Conservation (phyloP, 2,797 vertebrate species). For the Sebastes elongatus region DNA sequence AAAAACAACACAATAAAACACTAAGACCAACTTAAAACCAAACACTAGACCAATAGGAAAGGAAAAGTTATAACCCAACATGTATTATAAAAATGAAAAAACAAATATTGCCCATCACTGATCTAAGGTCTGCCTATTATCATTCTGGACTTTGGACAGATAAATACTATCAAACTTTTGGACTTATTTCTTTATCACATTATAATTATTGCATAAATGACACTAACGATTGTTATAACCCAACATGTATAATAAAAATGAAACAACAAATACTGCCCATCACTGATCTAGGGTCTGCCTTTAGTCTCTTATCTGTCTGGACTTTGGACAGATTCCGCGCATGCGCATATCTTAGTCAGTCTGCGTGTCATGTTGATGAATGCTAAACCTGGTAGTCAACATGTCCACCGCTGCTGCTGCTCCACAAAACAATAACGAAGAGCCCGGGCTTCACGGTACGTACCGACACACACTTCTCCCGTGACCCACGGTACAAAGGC, state of each 20-base stretch:
- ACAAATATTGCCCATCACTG: neutral
- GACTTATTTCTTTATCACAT: no score
- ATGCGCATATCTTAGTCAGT: slow-evolving; percentile 58
- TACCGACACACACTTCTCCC: neutral
- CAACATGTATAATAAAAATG: neutral
- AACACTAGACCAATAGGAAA: no score
- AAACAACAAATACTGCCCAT: neutral
- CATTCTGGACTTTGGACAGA: neutral
- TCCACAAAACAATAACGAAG: slow-evolving; percentile 85
- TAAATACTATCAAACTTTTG: neutral
- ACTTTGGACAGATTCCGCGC: slow-evolving; percentile 44
- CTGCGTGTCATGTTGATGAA: slow-evolving; percentile 74
- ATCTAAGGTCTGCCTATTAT: neutral
- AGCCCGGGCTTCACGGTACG: slow-evolving; percentile 84
- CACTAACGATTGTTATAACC: neutral
- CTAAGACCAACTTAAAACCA: no score
- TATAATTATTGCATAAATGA: neutral
- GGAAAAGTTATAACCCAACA: neutral
- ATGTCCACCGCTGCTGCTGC: slow-evolving; percentile 84
- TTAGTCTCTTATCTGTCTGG: neutral
- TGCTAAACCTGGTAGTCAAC: slow-evolving; percentile 74
- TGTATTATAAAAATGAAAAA: neutral
- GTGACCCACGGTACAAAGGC: neutral
- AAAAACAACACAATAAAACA: no score
- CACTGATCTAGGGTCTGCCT: neutral